Conservation (phyloP, 2,113 vertebrate species). For the Burhinus oedicnemus region DNA sequence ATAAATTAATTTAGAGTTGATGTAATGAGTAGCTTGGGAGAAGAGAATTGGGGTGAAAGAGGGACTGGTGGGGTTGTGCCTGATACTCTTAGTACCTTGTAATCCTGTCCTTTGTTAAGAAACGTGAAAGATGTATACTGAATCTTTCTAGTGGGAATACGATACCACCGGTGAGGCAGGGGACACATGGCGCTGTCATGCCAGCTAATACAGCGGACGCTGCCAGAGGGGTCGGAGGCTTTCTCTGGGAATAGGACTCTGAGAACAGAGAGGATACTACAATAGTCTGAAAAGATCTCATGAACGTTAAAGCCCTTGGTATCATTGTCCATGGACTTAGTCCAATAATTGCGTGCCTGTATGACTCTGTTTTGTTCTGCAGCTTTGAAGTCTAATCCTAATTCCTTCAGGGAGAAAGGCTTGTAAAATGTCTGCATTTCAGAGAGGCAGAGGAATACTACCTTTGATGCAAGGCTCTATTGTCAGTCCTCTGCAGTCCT, state of each 20-base stretch:
- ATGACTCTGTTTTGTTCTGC: constrained; percentile 47
- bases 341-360: constrained; percentile 48
- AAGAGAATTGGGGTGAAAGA: constrained; percentile 54
- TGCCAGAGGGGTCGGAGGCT: background rate
- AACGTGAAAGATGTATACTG: background rate
- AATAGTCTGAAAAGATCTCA: constrained; percentile 47
- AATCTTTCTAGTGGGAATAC: constrained; percentile 17
- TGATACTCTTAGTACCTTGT: constrained; percentile 34
- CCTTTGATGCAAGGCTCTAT: constrained; percentile 29
- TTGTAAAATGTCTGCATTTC: constrained; percentile 28
- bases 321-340: constrained; percentile 49
- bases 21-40: constrained; percentile 24
- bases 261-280: background rate
- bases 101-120: constrained; percentile 64
- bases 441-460: background rate
- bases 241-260: background rate
- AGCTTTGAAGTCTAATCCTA: constrained; percentile 62
- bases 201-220: background rate
- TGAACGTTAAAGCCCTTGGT: constrained; percentile 42
- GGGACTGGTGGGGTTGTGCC: constrained; percentile 9
- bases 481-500: background rate
- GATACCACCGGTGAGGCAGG: background rate
- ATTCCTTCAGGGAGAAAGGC: constrained; percentile 56
- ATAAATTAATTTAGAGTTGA: constrained; percentile 53
- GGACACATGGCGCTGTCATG: background rate